Percentiles rank a stretch among this genome's conserved stretches.
Conservation (phyloP, 2,113 vertebrate species). For the Halichoerus grypus region DNA sequence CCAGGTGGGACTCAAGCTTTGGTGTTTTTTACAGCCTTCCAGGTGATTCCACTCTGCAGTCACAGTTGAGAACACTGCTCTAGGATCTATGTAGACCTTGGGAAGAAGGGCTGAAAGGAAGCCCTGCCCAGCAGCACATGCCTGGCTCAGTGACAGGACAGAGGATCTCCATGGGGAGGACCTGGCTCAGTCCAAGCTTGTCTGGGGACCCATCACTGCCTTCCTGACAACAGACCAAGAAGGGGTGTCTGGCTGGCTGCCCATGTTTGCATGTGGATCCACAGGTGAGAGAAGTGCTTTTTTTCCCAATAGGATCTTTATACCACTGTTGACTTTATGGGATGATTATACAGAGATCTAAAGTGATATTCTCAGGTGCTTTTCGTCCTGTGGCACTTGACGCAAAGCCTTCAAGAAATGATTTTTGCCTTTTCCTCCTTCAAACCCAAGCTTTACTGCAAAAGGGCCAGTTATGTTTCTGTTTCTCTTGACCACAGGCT, state of each 20-base stretch:
- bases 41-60: background rate
- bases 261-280: background rate
- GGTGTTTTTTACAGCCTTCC: background rate
- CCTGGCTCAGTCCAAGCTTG: accelerated
- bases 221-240: background rate
- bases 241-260: background rate
- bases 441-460: background rate
- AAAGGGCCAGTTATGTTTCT: constrained; percentile 48
- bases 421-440: background rate
- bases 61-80: background rate
- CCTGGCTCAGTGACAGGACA: background rate
- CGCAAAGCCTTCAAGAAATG: background rate
- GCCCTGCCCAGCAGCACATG: background rate
- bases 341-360: background rate
- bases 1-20: background rate
- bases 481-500: constrained; percentile 31
- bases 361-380: background rate
- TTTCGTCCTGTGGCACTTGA: background rate
- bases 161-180: background rate
- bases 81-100: background rate
- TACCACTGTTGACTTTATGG: background rate
- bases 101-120: background rate
- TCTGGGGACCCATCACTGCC: background rate
- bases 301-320: background rate
- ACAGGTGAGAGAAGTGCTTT: background rate